Evolutionary conservation across 2,113 vertebrate genomes (phyloP).

Genomic region (Prionailurus viverrinus): DNA sequence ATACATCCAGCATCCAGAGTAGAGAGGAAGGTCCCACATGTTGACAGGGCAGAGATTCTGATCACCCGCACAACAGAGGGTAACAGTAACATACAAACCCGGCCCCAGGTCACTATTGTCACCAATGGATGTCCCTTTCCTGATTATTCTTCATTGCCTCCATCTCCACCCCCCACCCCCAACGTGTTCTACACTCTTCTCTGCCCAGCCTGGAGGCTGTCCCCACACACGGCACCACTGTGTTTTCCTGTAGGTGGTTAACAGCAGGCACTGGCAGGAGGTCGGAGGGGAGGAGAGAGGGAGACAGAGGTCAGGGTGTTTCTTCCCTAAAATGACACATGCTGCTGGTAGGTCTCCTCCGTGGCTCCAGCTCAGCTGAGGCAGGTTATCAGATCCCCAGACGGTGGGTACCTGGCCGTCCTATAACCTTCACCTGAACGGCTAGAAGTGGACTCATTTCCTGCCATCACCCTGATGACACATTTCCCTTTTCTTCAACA

Average conservation of each 20-base stretch:
- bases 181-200: background rate
- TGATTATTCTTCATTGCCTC: background rate
- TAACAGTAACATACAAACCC: background rate
- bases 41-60: background rate
- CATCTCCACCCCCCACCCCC: too few species aligned
- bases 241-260: background rate
- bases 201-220: background rate
- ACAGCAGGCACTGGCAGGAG: fast-evolving
- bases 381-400: background rate
- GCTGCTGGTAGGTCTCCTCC: background rate
- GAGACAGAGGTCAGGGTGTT: background rate
- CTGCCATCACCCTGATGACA: background rate
- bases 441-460: background rate
- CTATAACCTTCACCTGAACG: background rate
- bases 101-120: background rate
- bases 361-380: background rate
- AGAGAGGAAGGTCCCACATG: fast-evolving
- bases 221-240: background rate
- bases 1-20: background rate
- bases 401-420: background rate
- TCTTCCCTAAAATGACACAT: background rate
- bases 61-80: too few species aligned
- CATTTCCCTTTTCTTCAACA: background rate
- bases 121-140: background rate
- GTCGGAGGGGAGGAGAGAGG: background rate